Evolutionary conservation across 2,888 invertebrate species (phyloP).

Genomic region (Phragmatobia fuliginosa): DNA sequence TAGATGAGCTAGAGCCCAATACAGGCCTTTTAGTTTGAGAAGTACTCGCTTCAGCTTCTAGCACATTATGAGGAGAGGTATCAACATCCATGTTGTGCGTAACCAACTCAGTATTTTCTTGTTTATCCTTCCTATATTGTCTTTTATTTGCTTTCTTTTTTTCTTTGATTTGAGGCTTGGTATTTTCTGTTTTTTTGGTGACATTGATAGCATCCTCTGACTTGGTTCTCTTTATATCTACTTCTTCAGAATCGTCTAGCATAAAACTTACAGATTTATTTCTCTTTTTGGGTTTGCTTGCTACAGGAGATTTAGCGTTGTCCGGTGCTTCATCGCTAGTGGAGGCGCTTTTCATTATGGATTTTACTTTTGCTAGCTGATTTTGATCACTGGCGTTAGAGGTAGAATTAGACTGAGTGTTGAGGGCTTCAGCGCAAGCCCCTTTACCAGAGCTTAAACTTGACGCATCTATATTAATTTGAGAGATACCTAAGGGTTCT

Average conservation of each 20-base stretch:
- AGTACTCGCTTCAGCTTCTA: slow-evolving; percentile 31
- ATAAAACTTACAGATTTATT: slow-evolving; percentile 80
- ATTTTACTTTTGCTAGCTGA: slow-evolving; percentile 57
- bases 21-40: slow-evolving; percentile 42
- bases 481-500: slow-evolving; percentile 54
- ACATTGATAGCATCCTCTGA: slow-evolving; percentile 58
- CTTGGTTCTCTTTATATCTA: slow-evolving; percentile 70
- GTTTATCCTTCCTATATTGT: slow-evolving; percentile 43
- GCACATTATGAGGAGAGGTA: slow-evolving; percentile 26
- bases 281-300: slow-evolving; percentile 70
- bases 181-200: slow-evolving; percentile 35
- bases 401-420: slow-evolving; percentile 61
- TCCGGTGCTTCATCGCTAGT: slow-evolving; percentile 51
- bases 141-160: slow-evolving; percentile 38
- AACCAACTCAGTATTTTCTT: slow-evolving; percentile 49
- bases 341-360: slow-evolving; percentile 66
- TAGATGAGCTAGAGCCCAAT: slow-evolving; percentile 20
- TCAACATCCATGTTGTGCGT: slow-evolving; percentile 39
- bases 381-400: slow-evolving; percentile 49
- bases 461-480: slow-evolving; percentile 60
- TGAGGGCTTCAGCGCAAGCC: slow-evolving; percentile 41
- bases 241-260: slow-evolving; percentile 71
- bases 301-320: slow-evolving; percentile 31
- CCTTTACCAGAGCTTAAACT: slow-evolving; percentile 41
- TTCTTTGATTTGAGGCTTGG: slow-evolving; percentile 32